These are phyloP conservation scores for Azemiops feae DNA, from an alignment of 2,113 vertebrate genomes.

Conservation along the genomic window DNA sequence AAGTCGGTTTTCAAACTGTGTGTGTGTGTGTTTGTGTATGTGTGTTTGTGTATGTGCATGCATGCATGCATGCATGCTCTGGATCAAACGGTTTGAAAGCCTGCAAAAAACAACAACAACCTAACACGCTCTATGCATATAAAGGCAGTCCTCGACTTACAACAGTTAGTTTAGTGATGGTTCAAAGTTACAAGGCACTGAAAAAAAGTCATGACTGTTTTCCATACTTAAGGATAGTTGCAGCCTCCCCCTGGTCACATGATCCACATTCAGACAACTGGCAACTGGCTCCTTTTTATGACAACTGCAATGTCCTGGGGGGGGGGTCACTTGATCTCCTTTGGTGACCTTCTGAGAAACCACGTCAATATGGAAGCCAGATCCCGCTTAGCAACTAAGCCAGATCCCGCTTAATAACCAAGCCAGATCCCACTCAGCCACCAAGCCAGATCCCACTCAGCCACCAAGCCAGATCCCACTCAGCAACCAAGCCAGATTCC, in stretches of 20 bases:
- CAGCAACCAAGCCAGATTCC: no score
- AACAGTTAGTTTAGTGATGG: neutral
- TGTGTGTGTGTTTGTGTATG: neutral
- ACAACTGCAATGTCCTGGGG: neutral
- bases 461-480: no score
- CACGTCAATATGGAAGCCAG: neutral
- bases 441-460: no score
- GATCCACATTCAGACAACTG: neutral
- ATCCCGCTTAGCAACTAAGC: no score
- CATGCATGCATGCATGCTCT: no score
- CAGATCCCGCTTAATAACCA: no score
- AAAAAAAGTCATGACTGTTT: neutral
- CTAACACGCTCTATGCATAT: neutral
- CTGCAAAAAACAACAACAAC: neutral
- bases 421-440: no score
- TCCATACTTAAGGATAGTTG: no score
- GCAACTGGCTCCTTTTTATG: neutral
- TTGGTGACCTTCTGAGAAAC: neutral
- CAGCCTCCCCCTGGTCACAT: accelerated
- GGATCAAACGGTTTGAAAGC: neutral
- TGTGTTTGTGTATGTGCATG: no score
- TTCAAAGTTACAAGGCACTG: neutral
- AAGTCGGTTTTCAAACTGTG: neutral
- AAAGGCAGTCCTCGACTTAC: neutral
- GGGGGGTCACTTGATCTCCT: no score